Base-by-base conservation (phyloP, 1,140 invertebrate species). In the Reticulitermes speratus region DNA sequence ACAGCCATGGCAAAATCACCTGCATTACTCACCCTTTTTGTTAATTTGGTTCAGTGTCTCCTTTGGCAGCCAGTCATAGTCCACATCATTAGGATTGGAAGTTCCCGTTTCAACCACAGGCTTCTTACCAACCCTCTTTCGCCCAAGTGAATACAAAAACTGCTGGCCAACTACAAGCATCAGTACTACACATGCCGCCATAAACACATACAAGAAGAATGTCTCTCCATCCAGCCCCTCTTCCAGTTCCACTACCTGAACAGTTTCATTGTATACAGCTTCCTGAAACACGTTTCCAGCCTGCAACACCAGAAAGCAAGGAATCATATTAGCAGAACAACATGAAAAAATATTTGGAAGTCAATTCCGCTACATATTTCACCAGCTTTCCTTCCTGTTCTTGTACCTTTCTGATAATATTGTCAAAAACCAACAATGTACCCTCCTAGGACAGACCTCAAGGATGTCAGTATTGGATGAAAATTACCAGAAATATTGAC, bases 181-280 rank as follows among this genome's bases (percentile, higher is more conserved):
- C 21, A 99, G 92, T 75, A 99, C 95, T 65, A 95, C 95, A 87
- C 97, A 95, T 25, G 97, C 98, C 82, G 96, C 96, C 81, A 99
- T 92, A 92, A 99, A 97, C 75, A 99, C 94, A 89, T 99, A 99
- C 83, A 99, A 92, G 94, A 99, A 99, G 92, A 99, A 97, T 45
- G 98, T 99, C 94, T 99, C 99, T 75, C 98, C 97, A 92, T 99
- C 98, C 25, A 99, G 93, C 87, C 98, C 98, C 91, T 99, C 98
- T 88, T 99, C 98, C 82, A 99, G 93, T 92, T 99, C 99, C 55
- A 98, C 94, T 88, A 99, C 97, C 91, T 97, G 97, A 12, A 99
- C 94, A n/a, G 99, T 99, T 92, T 99, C 97, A 91, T 99, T 99
- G 93, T 98, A 99, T 0, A 99, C 97, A 87, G 98, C 96, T 92